Evolutionary conservation across 2,888 invertebrate genomes (phyloP), one percentile per base, ranked within the genome.

Genomic region (Agrochola litura): DNA sequence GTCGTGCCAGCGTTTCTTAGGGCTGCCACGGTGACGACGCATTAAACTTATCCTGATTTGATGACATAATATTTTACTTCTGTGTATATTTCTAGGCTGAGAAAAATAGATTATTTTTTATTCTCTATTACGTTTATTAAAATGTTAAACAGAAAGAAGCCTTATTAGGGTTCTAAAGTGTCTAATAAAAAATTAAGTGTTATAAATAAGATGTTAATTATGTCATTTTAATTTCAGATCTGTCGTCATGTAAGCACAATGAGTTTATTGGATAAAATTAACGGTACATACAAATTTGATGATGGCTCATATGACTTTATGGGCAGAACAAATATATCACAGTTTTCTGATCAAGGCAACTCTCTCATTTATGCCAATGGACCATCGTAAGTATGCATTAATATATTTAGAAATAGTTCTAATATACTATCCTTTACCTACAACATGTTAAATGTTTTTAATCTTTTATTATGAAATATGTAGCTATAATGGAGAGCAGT

Each of bases 351-450:
- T 56, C 91, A 93, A 88, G 95, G 94, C 19, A 88, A 89, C 46
- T 92, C 93, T 19, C 92, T 96, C 8, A 90, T 90, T n/a, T 95
- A 94, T 83, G 64, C 74, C 1, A 94, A 95, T 92, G 83, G 82
- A 2, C 95, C 95, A 79, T 95, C 96, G 96, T 96, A 92, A 95
- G 96, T 95, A 85, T 84, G 1, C 19, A 9, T 61, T 61, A 22
- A 49, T 1, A 52, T 41, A 58, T 52, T 46, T 73, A 4, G 9
- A 30, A 25, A 49, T 49, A 0, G 9, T 25, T 49, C 22, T 14
- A n/a, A 8, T 49, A 9, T 46, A 52, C 14, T 25, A 49, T 68
- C 25, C n/a, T 68, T 8, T 46, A 49, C 14, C 6, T 49, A 19
- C 19, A 16, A 16, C 37, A 37, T 37, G 43, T 25, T 67, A 16